Evolutionary conservation across 2,113 vertebrate species (phyloP), one percentile per base, ranked within the genome.

Genomic region (Oxyruncus cristatus): DNA sequence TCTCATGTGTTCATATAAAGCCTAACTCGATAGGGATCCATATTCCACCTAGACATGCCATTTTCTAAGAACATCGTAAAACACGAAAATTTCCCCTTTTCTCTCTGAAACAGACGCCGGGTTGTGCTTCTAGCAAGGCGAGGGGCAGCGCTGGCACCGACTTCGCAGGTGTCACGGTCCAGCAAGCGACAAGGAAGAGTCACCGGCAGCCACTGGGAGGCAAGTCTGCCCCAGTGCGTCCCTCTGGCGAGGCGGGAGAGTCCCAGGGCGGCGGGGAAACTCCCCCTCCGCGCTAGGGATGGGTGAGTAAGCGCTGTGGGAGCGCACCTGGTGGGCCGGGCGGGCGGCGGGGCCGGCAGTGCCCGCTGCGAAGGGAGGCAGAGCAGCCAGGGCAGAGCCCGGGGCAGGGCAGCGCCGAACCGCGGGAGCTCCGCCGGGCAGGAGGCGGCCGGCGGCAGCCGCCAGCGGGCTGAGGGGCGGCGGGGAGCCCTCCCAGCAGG

Each of bases 151-250:
- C 8, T 8, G 63, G 37, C 77, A 7, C 21, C 1, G 65, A 3
- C 42, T 50, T 11, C 2, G 55, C 63, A 11, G 5, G 82, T 10
- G n/a, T 26, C 19, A 12, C 1, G 1, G 58, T 39, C 35, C 13
- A 7, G 63, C 8, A 5, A 35, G 44, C 1, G 8, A 24, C 56
- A 12, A 14, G 6, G n/a, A n/a, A 5, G 46, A 37, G 56, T 3
- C 8, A 0, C 15, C 0, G 58, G 63, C 53, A 12, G 67, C 33
- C 46, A 3, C 6, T 16, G 1, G 37, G 42, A 26, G 33, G 16
- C 3, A 7, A 13, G 32, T 1, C 7, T 12, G 63, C 23, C 77
- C 19, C 14, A 8, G 22, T 1, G 41, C 5, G 26, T 0, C 6
- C 63, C 86, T 88, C 7, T 5, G 62, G 22, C 2, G 83, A 23